A percentile compares a stretch with the other conserved stretches of the same genome.
Conservation (phyloP, 2,113 vertebrate genomes). For the Ctenodactylus gundi region DNA sequence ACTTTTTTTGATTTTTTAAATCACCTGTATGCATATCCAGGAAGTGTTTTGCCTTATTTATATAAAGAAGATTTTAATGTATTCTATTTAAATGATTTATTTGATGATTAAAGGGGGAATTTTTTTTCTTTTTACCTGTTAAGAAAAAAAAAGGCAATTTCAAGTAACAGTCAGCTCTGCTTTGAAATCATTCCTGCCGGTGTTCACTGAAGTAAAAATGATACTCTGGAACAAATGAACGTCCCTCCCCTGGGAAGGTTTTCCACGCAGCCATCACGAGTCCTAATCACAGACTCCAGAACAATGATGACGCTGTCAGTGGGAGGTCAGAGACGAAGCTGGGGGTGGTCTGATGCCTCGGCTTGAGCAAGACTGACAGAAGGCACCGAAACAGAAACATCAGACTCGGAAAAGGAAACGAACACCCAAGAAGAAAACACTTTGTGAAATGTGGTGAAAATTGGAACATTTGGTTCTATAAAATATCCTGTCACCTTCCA, state of each 20-base stretch:
- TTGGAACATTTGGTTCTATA: slow-evolving; percentile 57
- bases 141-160: not conserved
- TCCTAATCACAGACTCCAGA: slow-evolving; percentile 17
- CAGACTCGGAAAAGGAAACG: not conserved
- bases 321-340: slow-evolving; percentile 19
- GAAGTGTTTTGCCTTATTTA: not conserved
- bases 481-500: slow-evolving; percentile 63
- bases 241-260: not conserved
- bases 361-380: slow-evolving; percentile 9
- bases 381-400: not conserved
- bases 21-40: not conserved
- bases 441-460: slow-evolving; percentile 50
- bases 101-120: not conserved
- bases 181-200: not conserved
- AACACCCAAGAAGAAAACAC: slow-evolving; percentile 32
- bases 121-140: not conserved
- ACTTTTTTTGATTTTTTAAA: not conserved
- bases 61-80: not conserved
- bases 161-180: not conserved
- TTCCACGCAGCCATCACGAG: not conserved
- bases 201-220: slow-evolving; percentile 51
- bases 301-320: slow-evolving; percentile 44
- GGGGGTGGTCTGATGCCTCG: not conserved
- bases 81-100: not conserved
- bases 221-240: not conserved